Conservation (phyloP, 2,797 vertebrate genomes). For the Phrynocephalus forsythii region DNA sequence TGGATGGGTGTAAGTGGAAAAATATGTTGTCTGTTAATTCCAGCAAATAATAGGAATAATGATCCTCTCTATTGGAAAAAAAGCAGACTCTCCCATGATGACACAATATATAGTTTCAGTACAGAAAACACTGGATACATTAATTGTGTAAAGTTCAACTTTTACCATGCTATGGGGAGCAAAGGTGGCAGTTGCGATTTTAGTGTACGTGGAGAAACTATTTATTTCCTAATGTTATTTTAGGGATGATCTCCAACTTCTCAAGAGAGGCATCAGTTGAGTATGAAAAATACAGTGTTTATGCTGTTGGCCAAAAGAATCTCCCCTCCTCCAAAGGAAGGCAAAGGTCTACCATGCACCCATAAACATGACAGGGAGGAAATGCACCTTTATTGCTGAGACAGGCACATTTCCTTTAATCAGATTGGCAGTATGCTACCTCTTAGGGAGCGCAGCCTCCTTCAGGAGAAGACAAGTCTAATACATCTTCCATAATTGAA, state of each 20-base stretch:
- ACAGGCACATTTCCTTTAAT: neutral
- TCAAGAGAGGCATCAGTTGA: neutral
- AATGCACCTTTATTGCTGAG: neutral
- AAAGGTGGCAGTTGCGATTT: neutral
- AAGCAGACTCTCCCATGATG: slow-evolving; percentile 13
- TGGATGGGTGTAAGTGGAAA: slow-evolving; percentile 7
- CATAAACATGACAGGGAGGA: neutral
- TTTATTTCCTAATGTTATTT: neutral
- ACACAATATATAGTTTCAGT: slow-evolving; percentile 30
- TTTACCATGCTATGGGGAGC: neutral
- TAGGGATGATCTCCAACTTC: neutral
- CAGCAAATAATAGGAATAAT: neutral
- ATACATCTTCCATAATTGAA: neutral
- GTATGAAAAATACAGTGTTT: neutral
- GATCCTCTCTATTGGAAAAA: neutral
- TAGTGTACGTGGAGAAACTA: neutral
- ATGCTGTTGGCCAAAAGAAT: neutral
- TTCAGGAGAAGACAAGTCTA: neutral
- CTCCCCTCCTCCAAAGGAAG: neutral
- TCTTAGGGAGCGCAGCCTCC: neutral
- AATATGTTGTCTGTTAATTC: slow-evolving; percentile 9
- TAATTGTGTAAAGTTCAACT: neutral
- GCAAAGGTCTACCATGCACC: neutral
- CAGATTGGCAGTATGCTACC: neutral
- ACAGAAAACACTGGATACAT: neutral